Base-by-base conservation (phyloP, 2,797 vertebrate species). In the Columba guinea region DNA sequence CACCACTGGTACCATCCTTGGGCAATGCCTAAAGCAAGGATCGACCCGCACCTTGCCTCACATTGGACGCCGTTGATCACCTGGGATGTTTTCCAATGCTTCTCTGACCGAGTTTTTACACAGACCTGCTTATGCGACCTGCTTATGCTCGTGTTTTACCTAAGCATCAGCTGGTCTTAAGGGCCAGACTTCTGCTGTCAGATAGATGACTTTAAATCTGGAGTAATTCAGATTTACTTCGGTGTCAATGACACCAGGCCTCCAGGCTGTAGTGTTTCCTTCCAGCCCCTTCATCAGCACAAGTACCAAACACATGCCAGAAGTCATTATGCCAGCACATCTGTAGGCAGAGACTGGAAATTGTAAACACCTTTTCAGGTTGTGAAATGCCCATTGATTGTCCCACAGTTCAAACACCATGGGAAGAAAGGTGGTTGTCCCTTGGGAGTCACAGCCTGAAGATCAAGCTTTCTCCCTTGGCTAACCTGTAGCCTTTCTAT, bases 341-440 rank as follows among this genome's bases (percentile, higher is more conserved):
- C 86, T 74, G 53, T 71, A 90, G 73, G 81, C 64, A 83, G 91
- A 87, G 75, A 37, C 84, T 93, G 93, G 84, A 88, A 89, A 79
- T 52, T 39, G 86, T 90, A 91, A 96, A 89, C 88, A 94, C 51
- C 18, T 74, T 76, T 67, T 59, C 46, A 48, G 64, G 58, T 93
- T 96, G 93, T 95, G 96, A 96, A 96, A 96, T 89, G 64, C 58
- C 80, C 68, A 46, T 37, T 74, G 69, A 83, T 85, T 87, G 81
- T 94, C 62, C 59, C 24, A 22, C 53, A 46, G 49, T 3, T 30
- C 80, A 95, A 96, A 95, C 88, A 89, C 37, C 62, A 78, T 46
- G 78, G 64, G 75, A 94, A 92, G 88, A 90, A 78, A 82, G 46
- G 84, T 90, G 26, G 67, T 46, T 93, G 26, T 48, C 9, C 1